Percentiles rank a stretch among this genome's conserved stretches.
These are phyloP conservation scores for Batillaria attramentaria DNA, from an alignment of 1,140 invertebrate genomes.

Conservation along the genomic window DNA sequence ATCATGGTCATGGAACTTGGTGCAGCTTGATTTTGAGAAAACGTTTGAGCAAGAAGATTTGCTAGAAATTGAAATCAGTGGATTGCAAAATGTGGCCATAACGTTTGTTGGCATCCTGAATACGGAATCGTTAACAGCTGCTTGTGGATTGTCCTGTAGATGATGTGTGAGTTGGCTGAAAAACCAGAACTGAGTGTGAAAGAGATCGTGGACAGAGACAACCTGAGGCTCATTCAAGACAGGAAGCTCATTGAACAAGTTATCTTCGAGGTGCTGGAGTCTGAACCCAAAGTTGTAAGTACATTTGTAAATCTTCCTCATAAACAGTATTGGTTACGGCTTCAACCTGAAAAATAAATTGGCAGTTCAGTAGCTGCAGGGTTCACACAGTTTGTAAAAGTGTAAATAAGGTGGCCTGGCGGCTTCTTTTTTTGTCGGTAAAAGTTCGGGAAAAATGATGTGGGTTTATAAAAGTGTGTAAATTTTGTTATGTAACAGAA, in stretches of 20 bases:
- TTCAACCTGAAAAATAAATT: not conserved
- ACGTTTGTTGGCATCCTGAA: not conserved
- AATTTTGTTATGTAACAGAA: not conserved
- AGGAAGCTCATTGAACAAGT: conserved; percentile 18
- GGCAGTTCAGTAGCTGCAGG: not conserved
- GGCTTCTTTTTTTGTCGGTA: not conserved
- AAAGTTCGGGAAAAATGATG: not conserved
- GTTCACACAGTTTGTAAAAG: not conserved
- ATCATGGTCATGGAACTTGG: too few relatives aligned
- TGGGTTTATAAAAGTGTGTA: not conserved
- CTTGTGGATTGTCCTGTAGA: not conserved
- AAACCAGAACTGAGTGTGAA: not conserved
- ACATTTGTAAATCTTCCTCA: not conserved
- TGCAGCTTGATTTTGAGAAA: too few relatives aligned
- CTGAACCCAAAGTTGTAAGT: conserved; percentile 30
- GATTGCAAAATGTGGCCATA: not conserved
- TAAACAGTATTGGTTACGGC: not conserved
- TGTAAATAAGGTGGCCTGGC: not conserved
- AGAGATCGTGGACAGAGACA: conserved; percentile 30
- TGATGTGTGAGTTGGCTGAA: conserved; percentile 23
- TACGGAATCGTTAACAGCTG: not conserved
- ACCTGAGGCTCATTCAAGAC: conserved; percentile 19
- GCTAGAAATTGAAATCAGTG: not conserved
- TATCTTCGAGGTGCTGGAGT: conserved; percentile 9
- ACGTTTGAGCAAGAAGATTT: too few relatives aligned